Conservation (phyloP, 2,888 invertebrate species). For the Pyrocoelia pectoralis region DNA sequence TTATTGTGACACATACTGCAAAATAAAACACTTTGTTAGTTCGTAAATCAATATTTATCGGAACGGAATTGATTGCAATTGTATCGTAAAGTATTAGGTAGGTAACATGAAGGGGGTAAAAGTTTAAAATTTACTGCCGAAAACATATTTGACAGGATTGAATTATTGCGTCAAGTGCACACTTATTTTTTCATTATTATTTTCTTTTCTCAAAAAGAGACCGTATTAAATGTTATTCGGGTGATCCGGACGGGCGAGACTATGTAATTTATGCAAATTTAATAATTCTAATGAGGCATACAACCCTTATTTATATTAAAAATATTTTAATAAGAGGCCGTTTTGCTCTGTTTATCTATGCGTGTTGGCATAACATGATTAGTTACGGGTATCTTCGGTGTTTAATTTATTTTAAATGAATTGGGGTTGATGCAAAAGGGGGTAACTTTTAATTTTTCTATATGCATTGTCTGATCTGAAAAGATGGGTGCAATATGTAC, state of each 20-base stretch:
- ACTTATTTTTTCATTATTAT: neutral
- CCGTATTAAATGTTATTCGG: slow-evolving; percentile 16
- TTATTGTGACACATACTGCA: slow-evolving; percentile 55
- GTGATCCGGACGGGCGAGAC: slow-evolving; percentile 22
- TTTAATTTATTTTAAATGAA: slow-evolving; percentile 38
- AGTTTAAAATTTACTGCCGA: slow-evolving; percentile 53
- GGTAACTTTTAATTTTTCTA: neutral
- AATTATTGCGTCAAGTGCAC: slow-evolving; percentile 42
- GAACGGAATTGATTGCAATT: slow-evolving; percentile 53
- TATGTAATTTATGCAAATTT: slow-evolving; percentile 50
- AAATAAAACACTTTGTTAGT: slow-evolving; percentile 57
- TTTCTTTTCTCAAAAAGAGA: neutral
- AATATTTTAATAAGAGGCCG: slow-evolving; percentile 50
- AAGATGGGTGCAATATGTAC: slow-evolving; percentile 6
- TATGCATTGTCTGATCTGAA: neutral
- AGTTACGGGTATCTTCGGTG: slow-evolving; percentile 45
- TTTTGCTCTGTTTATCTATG: slow-evolving; percentile 41
- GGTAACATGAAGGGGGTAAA: slow-evolving; percentile 41
- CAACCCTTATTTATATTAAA: slow-evolving; percentile 51
- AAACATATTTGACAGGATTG: slow-evolving; percentile 35
- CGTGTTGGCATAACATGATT: slow-evolving; percentile 44
- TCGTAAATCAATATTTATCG: slow-evolving; percentile 59
- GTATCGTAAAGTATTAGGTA: slow-evolving; percentile 39
- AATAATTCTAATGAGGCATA: slow-evolving; percentile 49
- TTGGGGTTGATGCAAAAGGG: slow-evolving; percentile 20